These are phyloP conservation scores for Neoascia interrupta DNA, from an alignment of 2,888 invertebrate genomes.

Conservation along the genomic window DNA sequence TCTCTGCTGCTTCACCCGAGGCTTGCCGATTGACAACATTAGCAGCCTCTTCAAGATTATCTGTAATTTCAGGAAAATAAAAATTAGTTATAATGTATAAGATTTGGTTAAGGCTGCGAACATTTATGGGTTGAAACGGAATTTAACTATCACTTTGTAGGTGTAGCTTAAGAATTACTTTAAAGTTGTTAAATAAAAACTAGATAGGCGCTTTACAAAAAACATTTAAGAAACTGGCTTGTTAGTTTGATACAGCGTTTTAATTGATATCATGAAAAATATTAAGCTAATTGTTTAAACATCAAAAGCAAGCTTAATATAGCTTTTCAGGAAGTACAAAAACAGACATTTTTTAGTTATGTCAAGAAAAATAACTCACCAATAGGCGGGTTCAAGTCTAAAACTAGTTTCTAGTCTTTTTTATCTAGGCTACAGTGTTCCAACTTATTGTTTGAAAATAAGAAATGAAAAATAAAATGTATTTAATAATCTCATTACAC, in stretches of 20 bases:
- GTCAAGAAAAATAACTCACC: conserved; percentile 40
- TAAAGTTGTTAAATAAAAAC: too few relatives aligned
- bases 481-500: too few relatives aligned
- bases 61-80: conserved; percentile 32
- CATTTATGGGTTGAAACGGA: too few relatives aligned
- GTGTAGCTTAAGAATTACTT: too few relatives aligned
- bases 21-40: conserved; percentile 36
- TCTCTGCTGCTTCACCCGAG: conserved; percentile 71
- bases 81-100: too few relatives aligned
- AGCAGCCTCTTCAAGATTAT: conserved; percentile 48
- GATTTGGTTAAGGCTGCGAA: too few relatives aligned
- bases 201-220: too few relatives aligned
- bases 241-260: too few relatives aligned
- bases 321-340: conserved; percentile 12
- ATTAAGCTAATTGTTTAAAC: conserved; percentile 2
- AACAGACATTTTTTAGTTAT: conserved; percentile 10
- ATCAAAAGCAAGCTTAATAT: conserved; percentile 22
- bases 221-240: too few relatives aligned
- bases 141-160: too few relatives aligned
- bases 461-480: conserved; percentile 23
- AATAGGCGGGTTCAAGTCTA: conserved; percentile 25
- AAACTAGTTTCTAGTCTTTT: conserved; percentile 3
- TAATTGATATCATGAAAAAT: too few relatives aligned
- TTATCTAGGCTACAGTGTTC: conserved; percentile 23
- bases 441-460: conserved; percentile 34